Conservation (phyloP, 2,888 invertebrate species). For the Thera obeliscata region DNA sequence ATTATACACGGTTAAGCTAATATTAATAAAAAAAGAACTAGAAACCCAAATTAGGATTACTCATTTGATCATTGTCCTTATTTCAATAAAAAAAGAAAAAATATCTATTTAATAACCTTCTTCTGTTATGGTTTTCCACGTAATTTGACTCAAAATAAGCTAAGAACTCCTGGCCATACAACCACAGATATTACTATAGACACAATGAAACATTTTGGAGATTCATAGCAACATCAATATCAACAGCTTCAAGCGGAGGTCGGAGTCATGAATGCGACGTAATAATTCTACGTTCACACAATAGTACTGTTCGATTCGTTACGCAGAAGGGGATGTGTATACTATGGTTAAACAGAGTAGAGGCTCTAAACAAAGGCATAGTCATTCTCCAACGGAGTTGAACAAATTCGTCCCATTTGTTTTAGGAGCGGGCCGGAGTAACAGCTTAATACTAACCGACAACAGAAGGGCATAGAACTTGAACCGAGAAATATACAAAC, state of each 20-base stretch:
- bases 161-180: not conserved
- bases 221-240: conserved; percentile 48
- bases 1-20: too few species aligned
- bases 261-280: conserved; percentile 46
- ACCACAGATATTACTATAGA: conserved; percentile 5
- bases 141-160: not conserved
- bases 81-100: too few species aligned
- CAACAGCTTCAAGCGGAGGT: conserved; percentile 45
- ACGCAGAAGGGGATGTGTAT: conserved; percentile 52
- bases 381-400: conserved; percentile 59
- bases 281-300: conserved; percentile 56
- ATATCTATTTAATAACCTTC: too few species aligned
- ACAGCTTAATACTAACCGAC: conserved; percentile 58
- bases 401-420: conserved; percentile 74
- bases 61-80: too few species aligned
- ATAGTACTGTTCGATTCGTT: conserved; percentile 60
- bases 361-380: conserved; percentile 54
- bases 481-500: conserved; percentile 22
- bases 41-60: too few species aligned
- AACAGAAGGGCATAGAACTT: conserved; percentile 37
- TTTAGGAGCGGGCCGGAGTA: conserved; percentile 54
- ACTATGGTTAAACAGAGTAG: conserved; percentile 57
- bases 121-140: too few species aligned
- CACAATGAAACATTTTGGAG: conserved; percentile 38
- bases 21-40: too few species aligned